Percentiles rank a stretch among this genome's conserved stretches.
These are phyloP conservation scores for Drosophila emarginata DNA, from an alignment of 2,888 invertebrate species.

Conservation along the genomic window DNA sequence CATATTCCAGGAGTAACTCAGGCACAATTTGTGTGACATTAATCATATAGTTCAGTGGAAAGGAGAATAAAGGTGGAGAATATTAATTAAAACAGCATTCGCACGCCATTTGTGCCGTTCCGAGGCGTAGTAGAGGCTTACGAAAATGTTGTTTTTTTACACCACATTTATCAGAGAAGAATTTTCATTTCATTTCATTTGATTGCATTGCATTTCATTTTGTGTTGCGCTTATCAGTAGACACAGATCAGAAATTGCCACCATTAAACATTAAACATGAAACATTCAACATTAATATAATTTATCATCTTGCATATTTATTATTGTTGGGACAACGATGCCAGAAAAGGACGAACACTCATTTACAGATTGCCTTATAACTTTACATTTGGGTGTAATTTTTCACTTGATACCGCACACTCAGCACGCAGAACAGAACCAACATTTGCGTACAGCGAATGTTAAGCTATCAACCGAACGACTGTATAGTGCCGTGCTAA, in stretches of 20 bases:
- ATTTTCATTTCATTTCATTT: slow-evolving; percentile 15
- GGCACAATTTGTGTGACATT: slow-evolving; percentile 23
- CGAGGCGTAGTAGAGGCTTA: slow-evolving; percentile 50
- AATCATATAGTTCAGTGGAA: slow-evolving; percentile 37
- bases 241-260: slow-evolving; percentile 57
- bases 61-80: slow-evolving; percentile 4
- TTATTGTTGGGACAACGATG: slow-evolving; percentile 14
- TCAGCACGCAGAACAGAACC: slow-evolving; percentile 3
- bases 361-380: slow-evolving; percentile 41
- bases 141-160: slow-evolving; percentile 47
- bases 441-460: background rate
- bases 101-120: slow-evolving; percentile 32
- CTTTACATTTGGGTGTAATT: slow-evolving; percentile 64
- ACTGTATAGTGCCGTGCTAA: background rate
- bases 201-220: slow-evolving; percentile 14
- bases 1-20: slow-evolving; percentile 16
- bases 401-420: slow-evolving; percentile 43
- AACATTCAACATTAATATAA: slow-evolving; percentile 69
- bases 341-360: slow-evolving; percentile 25
- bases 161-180: slow-evolving; percentile 13
- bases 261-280: slow-evolving; percentile 36
- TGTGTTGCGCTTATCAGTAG: slow-evolving; percentile 25
- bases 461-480: slow-evolving; percentile 2
- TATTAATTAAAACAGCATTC: slow-evolving; percentile 60
- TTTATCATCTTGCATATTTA: slow-evolving; percentile 53